Conservation (phyloP, 2,888 invertebrate genomes). For the Muschampia staudingeri region DNA sequence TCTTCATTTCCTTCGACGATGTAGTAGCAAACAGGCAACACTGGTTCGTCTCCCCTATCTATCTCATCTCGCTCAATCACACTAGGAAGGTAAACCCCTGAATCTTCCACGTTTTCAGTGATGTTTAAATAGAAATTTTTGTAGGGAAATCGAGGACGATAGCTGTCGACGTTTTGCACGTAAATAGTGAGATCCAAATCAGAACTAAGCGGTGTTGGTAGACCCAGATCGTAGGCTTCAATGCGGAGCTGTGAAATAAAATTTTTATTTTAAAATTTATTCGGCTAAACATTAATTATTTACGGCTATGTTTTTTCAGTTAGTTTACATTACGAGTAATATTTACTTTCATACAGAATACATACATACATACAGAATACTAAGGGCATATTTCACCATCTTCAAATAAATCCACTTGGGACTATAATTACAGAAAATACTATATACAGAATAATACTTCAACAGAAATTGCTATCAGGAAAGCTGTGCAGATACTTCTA, state of each 20-base stretch:
- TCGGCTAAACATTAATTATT: not conserved
- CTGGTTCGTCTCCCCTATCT: conserved; percentile 95
- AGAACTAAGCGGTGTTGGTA: conserved; percentile 96
- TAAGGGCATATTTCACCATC: too few species aligned
- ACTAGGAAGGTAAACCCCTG: conserved; percentile 93
- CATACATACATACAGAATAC: too few species aligned
- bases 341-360: too few species aligned
- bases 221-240: conserved; percentile 97
- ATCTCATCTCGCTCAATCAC: conserved; percentile 97
- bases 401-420: too few species aligned
- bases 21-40: conserved; percentile 97
- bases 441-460: too few species aligned
- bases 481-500: too few species aligned
- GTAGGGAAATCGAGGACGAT: conserved; percentile 96
- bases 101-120: conserved; percentile 92
- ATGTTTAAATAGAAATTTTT: conserved; percentile 94
- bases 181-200: conserved; percentile 97
- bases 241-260: conserved; percentile 93
- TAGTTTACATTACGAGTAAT: too few species aligned
- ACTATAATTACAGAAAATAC: too few species aligned
- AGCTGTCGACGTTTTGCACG: conserved; percentile 97
- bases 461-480: too few species aligned
- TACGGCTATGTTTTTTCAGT: too few species aligned
- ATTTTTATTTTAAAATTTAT: conserved; percentile 48
- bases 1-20: conserved; percentile 96